These are phyloP conservation scores for Marronus borbonicus DNA, from an alignment of 2,888 invertebrate species.

Conservation along the genomic window DNA sequence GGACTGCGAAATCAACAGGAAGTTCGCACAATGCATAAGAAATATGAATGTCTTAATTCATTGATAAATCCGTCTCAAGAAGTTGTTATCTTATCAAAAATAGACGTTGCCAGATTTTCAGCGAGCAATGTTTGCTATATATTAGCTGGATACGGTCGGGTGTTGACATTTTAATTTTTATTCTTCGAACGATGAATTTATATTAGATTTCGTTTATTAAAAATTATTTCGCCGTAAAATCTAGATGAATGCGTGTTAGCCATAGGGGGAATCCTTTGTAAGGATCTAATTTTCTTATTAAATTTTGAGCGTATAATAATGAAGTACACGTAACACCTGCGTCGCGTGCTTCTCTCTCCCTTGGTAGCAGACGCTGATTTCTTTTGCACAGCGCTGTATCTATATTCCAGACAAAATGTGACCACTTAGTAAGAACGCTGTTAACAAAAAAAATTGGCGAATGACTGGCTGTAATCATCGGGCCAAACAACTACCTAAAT, in stretches of 20 bases:
- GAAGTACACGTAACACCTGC: no score
- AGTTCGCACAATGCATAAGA: neutral
- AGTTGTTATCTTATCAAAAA: slow-evolving; percentile 27
- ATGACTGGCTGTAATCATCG: slow-evolving; percentile 61
- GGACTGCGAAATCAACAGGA: slow-evolving; percentile 23
- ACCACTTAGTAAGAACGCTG: slow-evolving; percentile 63
- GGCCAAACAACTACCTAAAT: slow-evolving; percentile 58
- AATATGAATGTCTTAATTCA: slow-evolving; percentile 25
- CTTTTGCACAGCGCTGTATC: slow-evolving; percentile 7
- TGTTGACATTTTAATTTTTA: no score
- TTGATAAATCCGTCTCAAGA: slow-evolving; percentile 23
- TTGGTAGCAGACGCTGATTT: neutral
- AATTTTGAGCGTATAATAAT: no score
- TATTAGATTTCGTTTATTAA: no score
- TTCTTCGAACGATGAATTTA: no score
- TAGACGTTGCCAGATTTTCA: slow-evolving; percentile 18
- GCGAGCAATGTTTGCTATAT: neutral
- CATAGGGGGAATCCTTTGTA: no score
- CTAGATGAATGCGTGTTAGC: no score
- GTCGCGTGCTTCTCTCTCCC: no score
- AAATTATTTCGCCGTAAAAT: no score
- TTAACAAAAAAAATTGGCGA: slow-evolving; percentile 65
- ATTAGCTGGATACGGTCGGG: neutral
- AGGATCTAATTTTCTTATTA: no score
- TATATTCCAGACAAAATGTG: slow-evolving; percentile 59